Conservation (phyloP, 2,113 vertebrate species). For the Eleginops maclovinus region DNA sequence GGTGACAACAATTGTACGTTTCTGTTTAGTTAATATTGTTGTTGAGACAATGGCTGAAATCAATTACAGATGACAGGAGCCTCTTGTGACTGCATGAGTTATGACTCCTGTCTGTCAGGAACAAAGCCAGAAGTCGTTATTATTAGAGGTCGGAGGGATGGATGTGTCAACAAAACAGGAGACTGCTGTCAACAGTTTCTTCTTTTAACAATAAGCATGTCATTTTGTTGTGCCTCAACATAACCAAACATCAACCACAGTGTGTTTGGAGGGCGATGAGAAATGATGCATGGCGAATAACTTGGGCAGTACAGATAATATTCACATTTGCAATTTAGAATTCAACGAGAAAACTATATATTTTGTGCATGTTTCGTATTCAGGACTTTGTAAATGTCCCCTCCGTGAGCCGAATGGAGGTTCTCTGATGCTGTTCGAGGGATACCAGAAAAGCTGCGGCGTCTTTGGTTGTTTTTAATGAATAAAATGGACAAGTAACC, state of each 20-base stretch:
- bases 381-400: no score
- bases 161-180: neutral
- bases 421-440: no score
- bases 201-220: neutral
- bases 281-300: neutral
- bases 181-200: neutral
- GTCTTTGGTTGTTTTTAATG: neutral
- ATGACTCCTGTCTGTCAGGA: neutral
- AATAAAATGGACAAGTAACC: neutral
- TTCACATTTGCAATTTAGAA: neutral
- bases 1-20: no score
- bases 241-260: neutral
- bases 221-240: no score
- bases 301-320: neutral
- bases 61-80: neutral
- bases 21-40: neutral
- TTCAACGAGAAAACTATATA: no score
- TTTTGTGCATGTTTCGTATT: no score
- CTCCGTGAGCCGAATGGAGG: no score
- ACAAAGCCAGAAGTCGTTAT: neutral
- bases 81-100: neutral
- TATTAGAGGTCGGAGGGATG: neutral
- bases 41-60: neutral
- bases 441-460: no score
- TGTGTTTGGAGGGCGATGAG: neutral